These are phyloP conservation scores for Brachyptera putata DNA, from an alignment of 2,888 invertebrate species.

Conservation along the genomic window DNA sequence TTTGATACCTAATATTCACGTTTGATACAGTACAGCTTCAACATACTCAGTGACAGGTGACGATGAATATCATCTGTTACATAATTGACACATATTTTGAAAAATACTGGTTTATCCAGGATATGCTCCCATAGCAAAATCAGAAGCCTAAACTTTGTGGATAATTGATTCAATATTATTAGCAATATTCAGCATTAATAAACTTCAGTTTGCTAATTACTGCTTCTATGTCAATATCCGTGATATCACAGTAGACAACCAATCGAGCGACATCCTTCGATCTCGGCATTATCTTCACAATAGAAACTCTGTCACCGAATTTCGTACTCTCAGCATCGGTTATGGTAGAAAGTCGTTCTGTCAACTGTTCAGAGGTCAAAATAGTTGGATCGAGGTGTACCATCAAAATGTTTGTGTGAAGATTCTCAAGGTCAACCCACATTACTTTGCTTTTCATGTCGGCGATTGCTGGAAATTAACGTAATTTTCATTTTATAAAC, in stretches of 20 bases:
- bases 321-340: constrained; percentile 51
- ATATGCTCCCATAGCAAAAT: no score
- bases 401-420: constrained; percentile 74
- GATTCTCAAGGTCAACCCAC: constrained; percentile 55
- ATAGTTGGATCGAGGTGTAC: constrained; percentile 53
- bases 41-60: no score
- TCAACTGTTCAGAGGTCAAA: constrained; percentile 53
- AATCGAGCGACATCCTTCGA: constrained; percentile 59
- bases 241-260: constrained; percentile 67
- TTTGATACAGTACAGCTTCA: no score
- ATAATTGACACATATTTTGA: no score
- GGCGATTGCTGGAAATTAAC: constrained; percentile 51
- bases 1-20: no score
- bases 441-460: constrained; percentile 57
- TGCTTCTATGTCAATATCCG: constrained; percentile 59
- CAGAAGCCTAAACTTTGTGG: no score
- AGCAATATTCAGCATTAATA: constrained; percentile 60
- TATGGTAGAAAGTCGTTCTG: constrained; percentile 48
- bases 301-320: constrained; percentile 43
- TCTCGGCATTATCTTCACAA: constrained; percentile 58
- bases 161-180: neutral
- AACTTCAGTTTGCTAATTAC: constrained; percentile 66
- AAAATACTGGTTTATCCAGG: no score
- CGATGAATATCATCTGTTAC: no score
- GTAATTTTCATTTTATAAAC: neutral